Evolutionary conservation across 2,797 vertebrate genomes (phyloP), one percentile per base, ranked within the genome.

Genomic region (Lepus oiostolus): DNA sequence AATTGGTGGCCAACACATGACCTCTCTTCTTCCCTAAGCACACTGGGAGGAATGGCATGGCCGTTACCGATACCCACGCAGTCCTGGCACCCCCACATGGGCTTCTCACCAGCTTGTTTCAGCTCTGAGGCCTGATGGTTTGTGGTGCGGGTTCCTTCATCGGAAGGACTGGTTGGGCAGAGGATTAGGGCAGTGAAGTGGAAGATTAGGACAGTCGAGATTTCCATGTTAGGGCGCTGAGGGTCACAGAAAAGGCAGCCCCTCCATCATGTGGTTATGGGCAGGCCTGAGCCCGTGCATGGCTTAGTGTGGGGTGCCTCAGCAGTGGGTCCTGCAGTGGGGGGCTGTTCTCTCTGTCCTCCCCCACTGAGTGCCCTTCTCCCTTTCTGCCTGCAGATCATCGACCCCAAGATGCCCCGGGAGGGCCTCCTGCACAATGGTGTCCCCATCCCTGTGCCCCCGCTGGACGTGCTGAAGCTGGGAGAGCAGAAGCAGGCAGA

Each of bases 401-500:
- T 99, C 0, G 99, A 99, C 96, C 99, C 99, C 42, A 99, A 99
- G 97, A 99, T 99, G 99, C 99, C 99, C 0, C 99, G 99, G 0
- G 99, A 99, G 95, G 99, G 99, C 86, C 98, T 99, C 96, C 98
- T 99, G 95, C 99, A 99, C 98, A 99, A 99, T 2, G 99, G 99
- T 4, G 99, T 99, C 63, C 99, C 99, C 96, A 99, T 99, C 97
- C 99, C 99, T 0, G 99, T 99, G 32, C 99, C 99, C 13, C 99
- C 99, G 1, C 96, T 99, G 97, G 99, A 99, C 28, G 99, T 99
- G 84, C 98, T 99, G 95, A 98, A 96, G 85, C 96, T 99, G 97
- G 99, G 99, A 74, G 99, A 99, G 96, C 99, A 99, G 98, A 99
- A 98, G 95, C 99, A 99, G 98, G 98, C 98, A 93, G 99, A 99